Percentiles rank a stretch among this genome's conserved stretches.
These are phyloP conservation scores for Stegophylla sp. DNA, from an alignment of 2,888 invertebrate species.

Conservation along the genomic window DNA sequence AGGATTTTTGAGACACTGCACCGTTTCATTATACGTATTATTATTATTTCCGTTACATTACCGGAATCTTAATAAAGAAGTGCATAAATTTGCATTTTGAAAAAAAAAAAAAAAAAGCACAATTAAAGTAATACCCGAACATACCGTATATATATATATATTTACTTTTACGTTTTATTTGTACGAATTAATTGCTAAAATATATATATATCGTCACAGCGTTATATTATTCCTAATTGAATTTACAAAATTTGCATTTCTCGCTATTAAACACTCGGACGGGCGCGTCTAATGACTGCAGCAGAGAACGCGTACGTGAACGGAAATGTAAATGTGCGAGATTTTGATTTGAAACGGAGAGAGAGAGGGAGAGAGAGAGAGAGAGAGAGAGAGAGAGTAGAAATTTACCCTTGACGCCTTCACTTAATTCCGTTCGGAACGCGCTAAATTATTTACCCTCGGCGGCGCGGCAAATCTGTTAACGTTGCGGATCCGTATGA, in stretches of 20 bases:
- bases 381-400: too few species aligned
- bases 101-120: background rate
- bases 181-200: slow-evolving; percentile 28
- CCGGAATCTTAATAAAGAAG: slow-evolving; percentile 10
- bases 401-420: slow-evolving; percentile 36
- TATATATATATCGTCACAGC: background rate
- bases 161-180: slow-evolving; percentile 1
- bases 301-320: slow-evolving; percentile 51
- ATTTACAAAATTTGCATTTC: slow-evolving; percentile 45
- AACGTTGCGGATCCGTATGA: slow-evolving; percentile 11
- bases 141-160: too few species aligned
- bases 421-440: slow-evolving; percentile 38
- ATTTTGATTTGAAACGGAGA: slow-evolving; percentile 55
- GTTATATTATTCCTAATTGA: slow-evolving; percentile 19
- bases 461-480: slow-evolving; percentile 40
- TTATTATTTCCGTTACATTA: slow-evolving; percentile 18
- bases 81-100: background rate
- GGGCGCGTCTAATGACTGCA: slow-evolving; percentile 45
- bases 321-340: slow-evolving; percentile 43
- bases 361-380: too few species aligned
- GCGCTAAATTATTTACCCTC: slow-evolving; percentile 52
- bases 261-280: slow-evolving; percentile 35
- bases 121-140: slow-evolving; percentile 20
- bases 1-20: slow-evolving; percentile 18
- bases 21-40: slow-evolving; percentile 1